Evolutionary conservation across 2,797 vertebrate species (phyloP).

Genomic region (Spheniscus humboldti): DNA sequence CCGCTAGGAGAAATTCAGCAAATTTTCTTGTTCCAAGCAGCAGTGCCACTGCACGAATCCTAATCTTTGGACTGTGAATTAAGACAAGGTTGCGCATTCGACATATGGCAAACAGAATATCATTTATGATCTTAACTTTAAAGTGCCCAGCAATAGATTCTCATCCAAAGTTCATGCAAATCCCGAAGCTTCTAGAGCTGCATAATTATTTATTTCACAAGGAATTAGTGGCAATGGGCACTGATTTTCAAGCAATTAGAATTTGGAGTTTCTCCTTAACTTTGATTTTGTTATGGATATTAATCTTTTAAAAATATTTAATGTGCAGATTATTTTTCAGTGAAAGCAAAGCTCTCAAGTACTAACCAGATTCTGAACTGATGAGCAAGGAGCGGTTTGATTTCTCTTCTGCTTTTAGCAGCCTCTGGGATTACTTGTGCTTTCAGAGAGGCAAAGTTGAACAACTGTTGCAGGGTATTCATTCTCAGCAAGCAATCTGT

Average conservation of each 20-base stretch:
- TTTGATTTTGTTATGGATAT: not conserved
- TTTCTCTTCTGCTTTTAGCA: slow-evolving; percentile 18
- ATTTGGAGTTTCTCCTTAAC: not conserved
- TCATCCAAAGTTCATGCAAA: not conserved
- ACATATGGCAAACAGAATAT: not conserved
- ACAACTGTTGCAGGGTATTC: not conserved
- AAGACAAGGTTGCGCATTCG: not conserved
- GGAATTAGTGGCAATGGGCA: not conserved
- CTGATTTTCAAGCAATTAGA: not conserved
- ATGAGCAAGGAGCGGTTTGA: not conserved
- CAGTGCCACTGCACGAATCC: not conserved
- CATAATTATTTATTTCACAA: not conserved
- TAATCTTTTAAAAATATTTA: not conserved
- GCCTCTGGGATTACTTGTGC: slow-evolving; percentile 11
- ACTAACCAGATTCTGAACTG: not conserved
- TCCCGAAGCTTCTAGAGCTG: not conserved
- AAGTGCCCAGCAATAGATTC: not conserved
- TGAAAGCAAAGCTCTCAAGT: not conserved
- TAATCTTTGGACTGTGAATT: not conserved
- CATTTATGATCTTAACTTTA: not conserved
- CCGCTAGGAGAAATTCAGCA: not conserved
- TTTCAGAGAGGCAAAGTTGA: slow-evolving; percentile 21
- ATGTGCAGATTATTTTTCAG: not conserved
- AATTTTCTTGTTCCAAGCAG: not conserved
- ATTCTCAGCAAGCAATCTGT: slow-evolving; percentile 32